Conservation (phyloP, 2,797 vertebrate species). For the Clarias platycephalus region DNA sequence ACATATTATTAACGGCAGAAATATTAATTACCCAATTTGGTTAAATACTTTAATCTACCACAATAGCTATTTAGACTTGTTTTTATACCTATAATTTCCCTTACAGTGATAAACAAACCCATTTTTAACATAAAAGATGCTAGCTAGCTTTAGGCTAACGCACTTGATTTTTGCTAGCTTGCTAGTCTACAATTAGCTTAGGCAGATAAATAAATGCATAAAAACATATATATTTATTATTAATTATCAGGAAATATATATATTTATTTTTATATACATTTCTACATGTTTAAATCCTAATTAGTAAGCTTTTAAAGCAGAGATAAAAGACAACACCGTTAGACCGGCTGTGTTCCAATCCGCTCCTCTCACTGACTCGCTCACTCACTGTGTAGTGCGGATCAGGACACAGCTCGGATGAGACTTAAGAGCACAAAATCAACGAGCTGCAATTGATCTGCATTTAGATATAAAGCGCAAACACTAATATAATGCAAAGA, state of each 20-base stretch:
- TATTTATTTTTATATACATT: background rate
- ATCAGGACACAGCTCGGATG: background rate
- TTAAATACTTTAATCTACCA: background rate
- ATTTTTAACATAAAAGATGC: background rate
- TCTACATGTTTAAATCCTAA: background rate
- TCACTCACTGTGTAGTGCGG: background rate
- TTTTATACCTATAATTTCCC: background rate
- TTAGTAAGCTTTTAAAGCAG: background rate
- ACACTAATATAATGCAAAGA: background rate
- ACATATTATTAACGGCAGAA: no score
- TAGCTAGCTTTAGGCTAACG: background rate
- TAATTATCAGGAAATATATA: background rate
- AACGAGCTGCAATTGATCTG: conserved; percentile 47
- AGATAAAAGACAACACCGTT: conserved; percentile 18
- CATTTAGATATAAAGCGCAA: conserved; percentile 3
- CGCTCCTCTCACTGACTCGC: no score
- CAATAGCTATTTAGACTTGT: background rate
- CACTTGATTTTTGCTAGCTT: background rate
- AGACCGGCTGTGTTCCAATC: conserved; percentile 14
- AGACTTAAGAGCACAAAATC: conserved; percentile 5
- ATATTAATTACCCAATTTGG: background rate
- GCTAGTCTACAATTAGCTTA: background rate
- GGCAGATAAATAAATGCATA: background rate
- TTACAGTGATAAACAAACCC: background rate
- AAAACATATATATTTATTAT: background rate